phyloP scores from a whole-genome alignment of 1,140 invertebrate species.

The Nephotettix cincticeps region DNA sequence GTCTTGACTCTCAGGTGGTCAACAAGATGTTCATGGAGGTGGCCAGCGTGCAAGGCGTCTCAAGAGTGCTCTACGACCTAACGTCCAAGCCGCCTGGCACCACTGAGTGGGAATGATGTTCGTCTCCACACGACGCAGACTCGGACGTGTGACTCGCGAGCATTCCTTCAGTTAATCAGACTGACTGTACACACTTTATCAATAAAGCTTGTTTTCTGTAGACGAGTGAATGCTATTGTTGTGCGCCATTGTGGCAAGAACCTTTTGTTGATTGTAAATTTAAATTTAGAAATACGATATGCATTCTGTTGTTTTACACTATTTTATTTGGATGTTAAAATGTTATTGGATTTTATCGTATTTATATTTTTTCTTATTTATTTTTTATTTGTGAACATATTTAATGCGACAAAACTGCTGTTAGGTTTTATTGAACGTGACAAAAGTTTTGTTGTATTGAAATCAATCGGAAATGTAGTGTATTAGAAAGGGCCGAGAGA shows the following conservation, averaged over 20 bases:
- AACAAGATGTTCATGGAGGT: slow-evolving; percentile 89
- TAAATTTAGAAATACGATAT: no score
- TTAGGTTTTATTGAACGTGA: no score
- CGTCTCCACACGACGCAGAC: not conserved
- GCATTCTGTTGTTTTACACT: no score
- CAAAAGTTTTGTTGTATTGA: no score
- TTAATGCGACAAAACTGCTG: no score
- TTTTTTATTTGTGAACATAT: no score
- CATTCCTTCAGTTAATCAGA: not conserved
- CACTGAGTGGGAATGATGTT: slow-evolving; percentile 96
- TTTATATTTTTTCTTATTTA: no score
- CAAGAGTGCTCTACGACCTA: slow-evolving; percentile 94
- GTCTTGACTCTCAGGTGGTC: slow-evolving; percentile 65
- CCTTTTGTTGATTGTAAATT: not conserved
- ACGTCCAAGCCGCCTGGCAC: slow-evolving; percentile 98
- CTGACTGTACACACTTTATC: not conserved
- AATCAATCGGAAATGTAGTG: no score
- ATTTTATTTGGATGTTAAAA: no score
- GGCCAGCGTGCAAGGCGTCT: slow-evolving; percentile 82
- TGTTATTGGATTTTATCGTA: no score
- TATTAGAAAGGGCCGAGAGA: no score
- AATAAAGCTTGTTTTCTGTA: not conserved
- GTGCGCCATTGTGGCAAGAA: not conserved
- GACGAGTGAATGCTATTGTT: not conserved
- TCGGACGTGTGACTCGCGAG: no score